Base-by-base conservation (phyloP, 2,113 vertebrate genomes). In the Nothocercus nigrocapillus region DNA sequence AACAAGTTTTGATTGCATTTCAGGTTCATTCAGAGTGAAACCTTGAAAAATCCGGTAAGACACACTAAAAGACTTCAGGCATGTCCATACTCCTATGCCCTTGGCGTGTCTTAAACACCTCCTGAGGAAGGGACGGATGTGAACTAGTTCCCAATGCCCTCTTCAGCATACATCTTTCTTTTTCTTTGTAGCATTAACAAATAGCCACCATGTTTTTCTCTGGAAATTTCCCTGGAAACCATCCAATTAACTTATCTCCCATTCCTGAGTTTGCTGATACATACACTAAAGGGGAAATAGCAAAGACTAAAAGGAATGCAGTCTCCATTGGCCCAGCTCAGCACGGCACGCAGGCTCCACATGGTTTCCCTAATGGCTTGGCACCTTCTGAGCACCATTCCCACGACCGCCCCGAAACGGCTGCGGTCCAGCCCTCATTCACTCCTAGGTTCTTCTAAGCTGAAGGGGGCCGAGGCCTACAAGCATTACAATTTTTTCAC, bases 21-120 rank as follows among this genome's bases (percentile, higher is more conserved):
- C 88, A 93, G 73, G 83, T 95, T 97, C 73, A 61, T 83, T 91
- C 69, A 87, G 84, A 94, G 30, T 66, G 44, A 91, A 96, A 93
- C 21, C 87, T 83, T 91, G 58, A 74, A 94, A 95, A 93, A 91
- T 40, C 49, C 54, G 74, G 87, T 28, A 85, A 88, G 38, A 86
- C 12, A 42, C 61, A 89, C n/a, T 34, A 80, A 88, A 85, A 28
- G 49, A 53, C 53, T 91, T 63, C 51, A 69, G 70, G 56, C 49
- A 88, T 34, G 59, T 72, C 73, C 86, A 11, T 75, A 93, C 54
- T 77, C 59, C 84, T 89, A 49, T 44, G 74, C 44, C 11, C 28
- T 64, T 72, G 36, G 54, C 1, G 11, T 81, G 10, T 45, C 42
- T 77, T 47, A 81, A 95, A 63, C 49, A 83, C 19, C 25, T 83